Base-by-base conservation (phyloP, 2,888 invertebrate species). In the Caenorhabditis auriculariae region DNA sequence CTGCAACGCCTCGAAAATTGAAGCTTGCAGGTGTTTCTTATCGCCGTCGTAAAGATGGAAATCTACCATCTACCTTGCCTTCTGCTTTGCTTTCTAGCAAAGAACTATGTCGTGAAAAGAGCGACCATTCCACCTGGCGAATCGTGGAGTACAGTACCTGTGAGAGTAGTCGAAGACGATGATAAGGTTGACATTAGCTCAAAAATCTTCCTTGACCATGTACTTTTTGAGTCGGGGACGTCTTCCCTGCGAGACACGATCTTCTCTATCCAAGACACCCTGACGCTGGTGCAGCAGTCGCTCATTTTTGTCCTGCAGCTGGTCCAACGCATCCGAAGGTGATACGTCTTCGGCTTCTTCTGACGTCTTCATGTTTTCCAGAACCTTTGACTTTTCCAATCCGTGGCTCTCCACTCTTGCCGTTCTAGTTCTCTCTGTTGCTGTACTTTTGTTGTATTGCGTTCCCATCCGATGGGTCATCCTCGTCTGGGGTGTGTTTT, bases 351-450 rank as follows among this genome's bases (percentile, higher is more conserved):
- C 19, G 5, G 6, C 19, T 43, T 6, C 27, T 43, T 6, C 7
- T 42, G 24, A 49, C 21, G 44, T 4, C 12, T 15, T 51, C 12
- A n/a, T n/a, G n/a, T 35, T 63, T 87, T 87, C 64, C 86, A 93
- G 93, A 85, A 88, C 93, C 59, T 91, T 93, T 85, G 93, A 94
- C 84, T 98, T 95, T 86, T 92, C 93, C 60, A 90, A 94, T 82
- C 93, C 95, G 64, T 95, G 93, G 86, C 85, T 98, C 73, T 93
- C 94, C 77, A 91, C 90, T 86, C 86, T 98, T 83, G 92, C 93
- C 19, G 89, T 94, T 74, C 84, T 89, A 38, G 86, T 91, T 76
- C 84, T 93, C 49, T 82, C 88, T 57, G 85, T 88, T 46, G 90
- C 88, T 12, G 88, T 88, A 73, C 69, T 90, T 49, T 88, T 95